Conservation (phyloP, 2,113 vertebrate genomes). For the Tragelaphus strepsiceros region DNA sequence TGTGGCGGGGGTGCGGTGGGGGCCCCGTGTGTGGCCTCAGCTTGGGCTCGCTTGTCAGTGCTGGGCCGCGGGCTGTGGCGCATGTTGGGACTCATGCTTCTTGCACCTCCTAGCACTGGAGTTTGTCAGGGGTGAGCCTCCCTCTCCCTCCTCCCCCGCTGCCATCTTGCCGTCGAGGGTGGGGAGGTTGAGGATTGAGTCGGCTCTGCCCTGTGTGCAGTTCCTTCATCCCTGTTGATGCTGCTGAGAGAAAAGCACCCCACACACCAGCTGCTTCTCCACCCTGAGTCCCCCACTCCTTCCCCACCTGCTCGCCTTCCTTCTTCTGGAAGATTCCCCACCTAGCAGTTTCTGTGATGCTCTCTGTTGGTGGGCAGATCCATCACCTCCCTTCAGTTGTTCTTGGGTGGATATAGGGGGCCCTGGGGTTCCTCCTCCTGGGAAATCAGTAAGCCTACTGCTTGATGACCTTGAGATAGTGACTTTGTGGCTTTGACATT, state of each 20-base stretch:
- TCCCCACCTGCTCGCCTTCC: not conserved
- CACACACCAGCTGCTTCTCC: not conserved
- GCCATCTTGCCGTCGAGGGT: not conserved
- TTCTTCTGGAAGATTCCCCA: not conserved
- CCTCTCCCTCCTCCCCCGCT: fast-evolving
- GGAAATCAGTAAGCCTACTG: not conserved
- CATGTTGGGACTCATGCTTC: not conserved
- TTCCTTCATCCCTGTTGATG: not conserved
- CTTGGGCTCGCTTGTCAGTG: not conserved
- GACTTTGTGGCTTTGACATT: not conserved
- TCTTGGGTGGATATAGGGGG: not conserved
- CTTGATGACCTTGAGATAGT: not conserved
- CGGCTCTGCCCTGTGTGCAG: not conserved
- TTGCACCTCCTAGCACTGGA: not conserved
- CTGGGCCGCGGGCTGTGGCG: not conserved
- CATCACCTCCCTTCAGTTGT: not conserved
- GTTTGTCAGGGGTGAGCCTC: not conserved
- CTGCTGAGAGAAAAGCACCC: not conserved
- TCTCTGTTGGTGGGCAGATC: not conserved
- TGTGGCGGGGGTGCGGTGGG: no score
- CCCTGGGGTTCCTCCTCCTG: not conserved
- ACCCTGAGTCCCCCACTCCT: not conserved
- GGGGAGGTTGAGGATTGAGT: not conserved
- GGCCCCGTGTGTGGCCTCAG: not conserved
- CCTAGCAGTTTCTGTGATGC: not conserved